Base-by-base conservation (phyloP, 2,113 vertebrate species). In the Synchiropus splendidus region DNA sequence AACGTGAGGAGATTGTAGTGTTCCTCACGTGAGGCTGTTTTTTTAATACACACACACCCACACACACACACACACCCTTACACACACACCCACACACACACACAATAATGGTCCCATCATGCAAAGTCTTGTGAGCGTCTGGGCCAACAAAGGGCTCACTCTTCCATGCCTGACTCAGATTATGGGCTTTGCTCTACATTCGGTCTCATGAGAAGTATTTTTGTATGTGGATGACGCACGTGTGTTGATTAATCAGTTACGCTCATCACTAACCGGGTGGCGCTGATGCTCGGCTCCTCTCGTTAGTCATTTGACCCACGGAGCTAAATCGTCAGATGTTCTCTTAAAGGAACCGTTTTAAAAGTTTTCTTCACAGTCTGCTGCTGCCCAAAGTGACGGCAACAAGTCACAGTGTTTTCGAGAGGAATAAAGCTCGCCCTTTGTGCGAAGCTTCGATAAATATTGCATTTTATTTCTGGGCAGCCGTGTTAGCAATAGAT, bases 141-240 rank as follows among this genome's bases (percentile, higher is more conserved):
- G 36, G 1, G 38, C 11, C 45, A 59, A 75, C 70, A 67, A 77
- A 77, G 63, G 54, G 43, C 52, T 43, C 55, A 48, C 55, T 73
- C 52, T 68, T 58, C 42, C 45, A 42, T 6, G 31, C 13, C 52
- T 36, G 46, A 51, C 48, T 61, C 49, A 54, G 61, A 70, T 73
- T 75, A 68, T 16, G 50, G 17, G 51, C 57, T 72, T 60, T 58
- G 40, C 54, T 43, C 13, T 39, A 27, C 42, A 48, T 64, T 55
- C 35, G 1, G 3, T 48, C 37, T 48, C 45, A 69, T 57, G 56
- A 65, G 62, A 27, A 12, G 11, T 2, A 34, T 39, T 61, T 61
- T 17, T 53, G 35, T 27, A 27, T 27, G 21, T 8, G 4, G 8
- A 27, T 27, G 21, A 27, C 21, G 21, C 21, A 27, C n/a, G 21